Evolutionary conservation across 2,797 vertebrate species (phyloP).

Genomic region (Falco concolor): DNA sequence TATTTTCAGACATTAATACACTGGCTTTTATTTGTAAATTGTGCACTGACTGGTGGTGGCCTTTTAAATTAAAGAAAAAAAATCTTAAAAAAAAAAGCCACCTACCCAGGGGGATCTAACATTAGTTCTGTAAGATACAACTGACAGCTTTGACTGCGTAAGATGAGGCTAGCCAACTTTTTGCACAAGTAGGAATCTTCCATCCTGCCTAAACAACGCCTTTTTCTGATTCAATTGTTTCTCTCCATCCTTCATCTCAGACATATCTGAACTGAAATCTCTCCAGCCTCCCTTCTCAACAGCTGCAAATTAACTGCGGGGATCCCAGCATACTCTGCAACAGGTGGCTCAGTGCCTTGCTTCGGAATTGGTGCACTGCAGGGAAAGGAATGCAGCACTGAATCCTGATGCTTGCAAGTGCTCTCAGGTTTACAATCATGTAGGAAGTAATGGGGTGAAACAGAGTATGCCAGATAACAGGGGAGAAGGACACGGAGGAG

Average conservation of each 20-base stretch:
- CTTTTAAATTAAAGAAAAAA: neutral
- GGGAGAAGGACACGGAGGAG: neutral
- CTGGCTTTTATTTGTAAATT: neutral
- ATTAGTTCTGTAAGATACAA: neutral
- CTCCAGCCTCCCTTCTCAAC: neutral
- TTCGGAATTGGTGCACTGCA: rapidly evolving
- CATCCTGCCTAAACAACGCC: neutral
- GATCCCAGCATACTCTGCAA: neutral
- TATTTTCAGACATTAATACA: neutral
- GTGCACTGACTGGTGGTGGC: neutral
- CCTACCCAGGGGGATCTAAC: neutral
- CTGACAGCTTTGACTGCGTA: neutral
- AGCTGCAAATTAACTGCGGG: slow-evolving; percentile 18
- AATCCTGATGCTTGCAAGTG: neutral
- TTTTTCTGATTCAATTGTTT: neutral
- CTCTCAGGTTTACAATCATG: neutral
- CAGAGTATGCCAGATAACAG: neutral
- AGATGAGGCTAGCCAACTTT: neutral
- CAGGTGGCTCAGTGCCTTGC: neutral
- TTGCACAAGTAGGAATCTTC: neutral
- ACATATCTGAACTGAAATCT: neutral
- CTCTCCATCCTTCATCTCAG: neutral
- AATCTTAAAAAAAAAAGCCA: neutral
- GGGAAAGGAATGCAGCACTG: neutral
- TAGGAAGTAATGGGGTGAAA: neutral